Conservation (phyloP, 2,797 vertebrate species). For the Pygocentrus nattereri region DNA sequence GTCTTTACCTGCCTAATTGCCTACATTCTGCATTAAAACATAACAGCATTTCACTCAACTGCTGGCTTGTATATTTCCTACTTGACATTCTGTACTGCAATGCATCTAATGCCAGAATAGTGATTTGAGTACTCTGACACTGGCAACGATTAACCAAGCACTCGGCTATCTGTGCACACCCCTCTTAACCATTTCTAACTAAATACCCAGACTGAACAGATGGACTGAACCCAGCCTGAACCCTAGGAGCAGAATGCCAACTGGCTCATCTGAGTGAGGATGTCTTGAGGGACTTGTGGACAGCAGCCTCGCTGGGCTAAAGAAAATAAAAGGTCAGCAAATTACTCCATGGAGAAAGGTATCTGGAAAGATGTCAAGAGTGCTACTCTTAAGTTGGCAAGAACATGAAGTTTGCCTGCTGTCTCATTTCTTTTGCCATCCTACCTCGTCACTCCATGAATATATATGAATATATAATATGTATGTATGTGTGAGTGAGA, state of each 20-base stretch:
- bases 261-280: neutral
- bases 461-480: neutral
- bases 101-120: too few species aligned
- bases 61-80: too few species aligned
- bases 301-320: slow-evolving; percentile 3
- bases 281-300: neutral
- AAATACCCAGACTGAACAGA: too few species aligned
- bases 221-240: neutral
- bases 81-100: too few species aligned
- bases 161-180: too few species aligned
- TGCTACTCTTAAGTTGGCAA: slow-evolving; percentile 22
- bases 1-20: too few species aligned
- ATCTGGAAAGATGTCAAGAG: slow-evolving; percentile 26
- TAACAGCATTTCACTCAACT: too few species aligned
- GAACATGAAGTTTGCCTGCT: slow-evolving; percentile 9
- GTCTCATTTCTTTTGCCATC: neutral
- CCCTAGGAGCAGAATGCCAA: neutral
- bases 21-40: too few species aligned
- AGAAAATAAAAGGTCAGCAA: slow-evolving; percentile 12
- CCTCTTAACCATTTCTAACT: too few species aligned
- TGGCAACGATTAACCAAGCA: too few species aligned
- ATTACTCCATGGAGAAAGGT: slow-evolving; percentile 8
- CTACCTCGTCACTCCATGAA: neutral
- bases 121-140: too few species aligned
- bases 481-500: neutral